Percentiles rank a stretch among this genome's conserved stretches.
phyloP scores from a whole-genome alignment of 2,888 invertebrate genomes.

The Coleophora deauratella region DNA sequence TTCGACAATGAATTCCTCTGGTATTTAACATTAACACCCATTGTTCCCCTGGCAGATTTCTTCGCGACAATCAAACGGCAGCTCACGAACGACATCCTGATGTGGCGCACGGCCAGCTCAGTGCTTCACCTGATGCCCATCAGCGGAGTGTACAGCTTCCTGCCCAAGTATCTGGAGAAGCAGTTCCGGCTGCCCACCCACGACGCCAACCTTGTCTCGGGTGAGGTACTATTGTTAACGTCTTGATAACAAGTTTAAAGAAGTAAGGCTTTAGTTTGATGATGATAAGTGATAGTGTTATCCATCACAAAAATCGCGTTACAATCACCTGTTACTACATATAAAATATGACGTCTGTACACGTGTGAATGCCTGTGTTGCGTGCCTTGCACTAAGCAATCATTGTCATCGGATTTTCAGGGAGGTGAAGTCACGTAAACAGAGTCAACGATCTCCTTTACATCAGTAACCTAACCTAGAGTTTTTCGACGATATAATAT shows the following conservation, averaged over 20 bases:
- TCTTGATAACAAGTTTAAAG: not conserved
- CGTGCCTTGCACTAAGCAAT: too few relatives aligned
- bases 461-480: too few relatives aligned
- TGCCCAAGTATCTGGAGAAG: conserved; percentile 94
- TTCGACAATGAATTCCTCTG: too few relatives aligned
- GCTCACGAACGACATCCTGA: conserved; percentile 90
- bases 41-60: conserved; percentile 42
- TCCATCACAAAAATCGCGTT: too few relatives aligned
- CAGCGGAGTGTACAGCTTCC: conserved; percentile 92
- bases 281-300: not conserved
- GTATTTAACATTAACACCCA: not conserved
- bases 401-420: too few relatives aligned
- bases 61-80: conserved; percentile 76
- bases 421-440: too few relatives aligned
- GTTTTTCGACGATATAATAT: too few relatives aligned
- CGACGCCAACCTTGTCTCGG: conserved; percentile 92
- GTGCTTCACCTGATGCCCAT: conserved; percentile 93
- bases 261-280: not conserved
- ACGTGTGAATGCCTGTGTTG: too few relatives aligned
- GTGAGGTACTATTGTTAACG: conserved; percentile 64
- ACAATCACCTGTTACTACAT: too few relatives aligned
- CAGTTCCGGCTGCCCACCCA: conserved; percentile 93
- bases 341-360: too few relatives aligned
- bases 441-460: too few relatives aligned
- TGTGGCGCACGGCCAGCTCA: conserved; percentile 93